Conservation (phyloP, 2,888 invertebrate genomes). For the Ypsolopha sequella region DNA sequence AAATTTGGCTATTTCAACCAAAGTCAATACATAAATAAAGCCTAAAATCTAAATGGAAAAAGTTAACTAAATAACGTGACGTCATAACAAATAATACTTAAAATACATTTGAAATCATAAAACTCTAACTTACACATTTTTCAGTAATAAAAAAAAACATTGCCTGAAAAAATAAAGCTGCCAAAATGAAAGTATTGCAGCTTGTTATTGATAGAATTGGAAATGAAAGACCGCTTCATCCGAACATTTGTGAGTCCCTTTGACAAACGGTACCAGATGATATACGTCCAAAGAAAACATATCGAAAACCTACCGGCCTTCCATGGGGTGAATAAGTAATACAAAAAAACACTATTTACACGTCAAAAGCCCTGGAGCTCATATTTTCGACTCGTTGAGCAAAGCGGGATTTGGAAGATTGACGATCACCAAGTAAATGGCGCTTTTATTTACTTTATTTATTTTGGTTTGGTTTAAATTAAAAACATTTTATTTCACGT, state of each 20-base stretch:
- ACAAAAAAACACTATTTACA: conserved; percentile 31
- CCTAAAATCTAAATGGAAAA: too few relatives aligned
- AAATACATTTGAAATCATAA: too few relatives aligned
- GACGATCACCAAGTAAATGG: too few relatives aligned
- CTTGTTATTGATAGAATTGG: conserved; percentile 16
- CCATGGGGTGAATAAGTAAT: conserved; percentile 7
- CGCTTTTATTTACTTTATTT: too few relatives aligned
- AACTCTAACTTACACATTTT: neutral
- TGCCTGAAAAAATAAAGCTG: neutral
- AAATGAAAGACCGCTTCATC: conserved; percentile 13
- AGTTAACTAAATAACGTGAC: neutral
- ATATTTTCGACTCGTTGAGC: conserved; percentile 14
- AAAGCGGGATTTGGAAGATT: conserved; percentile 17
- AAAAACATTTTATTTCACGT: too few relatives aligned
- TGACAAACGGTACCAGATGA: conserved; percentile 14
- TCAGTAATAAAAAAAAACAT: neutral
- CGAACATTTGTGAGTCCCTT: conserved; percentile 14
- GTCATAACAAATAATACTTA: too few relatives aligned
- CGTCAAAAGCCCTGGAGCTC: conserved; percentile 23
- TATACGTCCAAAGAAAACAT: conserved; percentile 17
- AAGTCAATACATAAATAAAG: too few relatives aligned
- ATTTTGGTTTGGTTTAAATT: too few relatives aligned
- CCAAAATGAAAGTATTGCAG: conserved; percentile 6
- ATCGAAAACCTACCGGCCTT: conserved; percentile 6
- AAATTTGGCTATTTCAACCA: too few relatives aligned